Percentiles rank a stretch among this genome's conserved stretches.
These are phyloP conservation scores for Columba janthina DNA, from an alignment of 2,113 vertebrate genomes.

Conservation along the genomic window DNA sequence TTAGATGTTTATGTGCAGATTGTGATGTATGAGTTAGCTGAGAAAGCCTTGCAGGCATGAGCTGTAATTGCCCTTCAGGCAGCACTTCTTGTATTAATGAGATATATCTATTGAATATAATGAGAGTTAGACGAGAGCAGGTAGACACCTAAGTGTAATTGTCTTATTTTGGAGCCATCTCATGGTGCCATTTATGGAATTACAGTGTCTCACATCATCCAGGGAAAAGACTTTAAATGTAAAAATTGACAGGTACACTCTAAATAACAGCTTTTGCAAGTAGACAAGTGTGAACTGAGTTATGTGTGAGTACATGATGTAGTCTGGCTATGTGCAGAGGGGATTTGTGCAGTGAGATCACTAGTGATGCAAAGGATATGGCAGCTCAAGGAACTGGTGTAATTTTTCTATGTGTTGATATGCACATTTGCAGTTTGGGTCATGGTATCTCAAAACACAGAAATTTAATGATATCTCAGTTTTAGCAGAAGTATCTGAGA, in stretches of 20 bases:
- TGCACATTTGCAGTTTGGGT: neutral
- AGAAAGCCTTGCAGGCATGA: neutral
- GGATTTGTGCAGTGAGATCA: neutral
- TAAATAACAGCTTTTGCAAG: neutral
- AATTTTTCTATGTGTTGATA: neutral
- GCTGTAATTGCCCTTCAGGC: neutral
- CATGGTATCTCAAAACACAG: neutral
- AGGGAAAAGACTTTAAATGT: neutral
- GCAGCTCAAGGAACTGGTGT: neutral
- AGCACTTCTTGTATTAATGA: neutral
- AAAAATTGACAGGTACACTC: neutral
- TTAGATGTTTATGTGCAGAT: neutral
- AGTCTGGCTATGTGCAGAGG: neutral
- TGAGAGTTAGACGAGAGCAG: neutral
- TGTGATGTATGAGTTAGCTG: neutral
- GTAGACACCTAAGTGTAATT: neutral
- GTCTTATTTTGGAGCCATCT: neutral
- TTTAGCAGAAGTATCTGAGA: neutral
- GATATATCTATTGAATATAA: neutral
- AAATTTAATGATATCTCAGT: neutral
- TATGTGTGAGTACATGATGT: neutral
- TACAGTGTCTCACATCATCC: neutral
- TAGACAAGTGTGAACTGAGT: neutral
- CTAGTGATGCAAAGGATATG: neutral
- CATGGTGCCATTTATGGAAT: accelerated